A percentile compares a stretch with the other conserved stretches of the same genome.
These are phyloP conservation scores for Pleuronectes platessa DNA, from an alignment of 2,113 vertebrate genomes.

Conservation along the genomic window DNA sequence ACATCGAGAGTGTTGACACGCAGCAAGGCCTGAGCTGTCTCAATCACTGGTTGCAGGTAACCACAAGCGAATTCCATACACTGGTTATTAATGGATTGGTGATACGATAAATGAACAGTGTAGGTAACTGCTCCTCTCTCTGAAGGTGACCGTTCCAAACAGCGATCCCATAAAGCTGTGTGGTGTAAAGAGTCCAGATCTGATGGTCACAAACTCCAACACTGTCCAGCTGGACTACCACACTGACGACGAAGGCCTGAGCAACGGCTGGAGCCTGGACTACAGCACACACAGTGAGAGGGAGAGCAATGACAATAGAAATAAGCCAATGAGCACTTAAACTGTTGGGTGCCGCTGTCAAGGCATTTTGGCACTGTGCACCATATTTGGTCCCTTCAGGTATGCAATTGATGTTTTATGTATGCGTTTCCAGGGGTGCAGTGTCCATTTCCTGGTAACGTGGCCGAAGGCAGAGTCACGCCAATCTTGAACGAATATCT, in stretches of 20 bases:
- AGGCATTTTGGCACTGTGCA: too few relatives aligned
- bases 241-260: slow-evolving; percentile 73
- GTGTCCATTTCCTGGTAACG: slow-evolving; percentile 61
- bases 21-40: slow-evolving; percentile 60
- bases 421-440: slow-evolving; percentile 67
- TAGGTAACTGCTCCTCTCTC: background rate
- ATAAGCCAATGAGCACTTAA: background rate
- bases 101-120: background rate
- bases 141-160: slow-evolving; percentile 66
- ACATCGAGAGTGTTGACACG: slow-evolving; percentile 73
- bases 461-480: slow-evolving; percentile 74
- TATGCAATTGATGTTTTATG: background rate
- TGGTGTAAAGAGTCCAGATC: slow-evolving; percentile 75
- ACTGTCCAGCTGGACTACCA: slow-evolving; percentile 77
- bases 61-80: background rate
- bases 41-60: slow-evolving; percentile 81
- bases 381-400: background rate
- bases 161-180: slow-evolving; percentile 69
- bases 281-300: slow-evolving; percentile 81
- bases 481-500: slow-evolving; percentile 70
- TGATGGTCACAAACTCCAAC: slow-evolving; percentile 65
- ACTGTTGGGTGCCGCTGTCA: background rate
- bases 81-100: background rate
- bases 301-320: background rate
- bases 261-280: slow-evolving; percentile 78